Evolutionary conservation across 1,140 invertebrate genomes (phyloP).

Genomic region (Triops longicaudatus): DNA sequence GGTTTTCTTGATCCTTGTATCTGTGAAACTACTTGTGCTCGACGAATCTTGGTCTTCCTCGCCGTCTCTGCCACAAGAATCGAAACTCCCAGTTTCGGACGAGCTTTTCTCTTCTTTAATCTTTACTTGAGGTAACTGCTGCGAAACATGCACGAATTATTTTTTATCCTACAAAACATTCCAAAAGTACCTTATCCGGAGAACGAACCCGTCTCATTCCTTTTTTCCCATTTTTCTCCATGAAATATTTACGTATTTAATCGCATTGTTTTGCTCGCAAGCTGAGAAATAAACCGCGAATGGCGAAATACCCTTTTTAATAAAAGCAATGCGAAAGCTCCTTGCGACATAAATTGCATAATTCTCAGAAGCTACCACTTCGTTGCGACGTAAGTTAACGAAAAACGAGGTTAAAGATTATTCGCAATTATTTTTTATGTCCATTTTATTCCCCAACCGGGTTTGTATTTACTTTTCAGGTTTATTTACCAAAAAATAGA

Average conservation of each 20-base stretch:
- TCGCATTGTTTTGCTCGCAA: background rate
- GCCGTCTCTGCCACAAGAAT: background rate
- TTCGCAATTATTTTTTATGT: too few species aligned
- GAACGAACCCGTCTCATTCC: background rate
- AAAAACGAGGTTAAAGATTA: too few species aligned
- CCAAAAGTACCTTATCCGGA: background rate
- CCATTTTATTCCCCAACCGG: too few species aligned
- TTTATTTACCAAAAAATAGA: too few species aligned
- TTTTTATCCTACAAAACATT: too few species aligned
- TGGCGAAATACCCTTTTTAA: too few species aligned
- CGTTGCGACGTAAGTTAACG: too few species aligned
- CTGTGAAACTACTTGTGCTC: background rate
- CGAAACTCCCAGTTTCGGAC: background rate
- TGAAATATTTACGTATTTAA: background rate
- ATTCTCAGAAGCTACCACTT: too few species aligned
- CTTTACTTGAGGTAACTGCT: background rate
- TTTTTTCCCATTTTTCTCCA: constrained; percentile 8
- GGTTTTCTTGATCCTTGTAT: background rate
- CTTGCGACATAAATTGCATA: too few species aligned
- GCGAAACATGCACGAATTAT: background rate
- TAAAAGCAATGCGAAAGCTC: too few species aligned
- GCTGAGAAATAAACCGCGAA: too few species aligned
- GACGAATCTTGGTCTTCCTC: background rate
- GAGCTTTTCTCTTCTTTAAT: background rate
- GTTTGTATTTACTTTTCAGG: too few species aligned